phyloP scores from a whole-genome alignment of 2,113 vertebrate genomes.

The Cyanoramphus novaezelandiae region DNA sequence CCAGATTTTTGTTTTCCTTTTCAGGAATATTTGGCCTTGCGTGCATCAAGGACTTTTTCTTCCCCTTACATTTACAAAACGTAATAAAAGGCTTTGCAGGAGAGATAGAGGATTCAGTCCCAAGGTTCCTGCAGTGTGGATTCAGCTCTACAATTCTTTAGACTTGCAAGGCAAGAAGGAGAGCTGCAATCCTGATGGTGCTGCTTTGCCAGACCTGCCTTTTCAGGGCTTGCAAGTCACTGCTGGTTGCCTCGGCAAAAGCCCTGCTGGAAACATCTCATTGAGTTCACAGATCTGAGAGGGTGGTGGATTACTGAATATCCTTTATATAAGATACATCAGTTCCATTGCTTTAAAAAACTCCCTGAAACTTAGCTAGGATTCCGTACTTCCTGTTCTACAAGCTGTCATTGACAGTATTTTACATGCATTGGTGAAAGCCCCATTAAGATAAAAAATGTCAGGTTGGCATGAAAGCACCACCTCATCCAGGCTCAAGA shows the following conservation, averaged over 20 bases:
- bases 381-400: background rate
- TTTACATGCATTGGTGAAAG: background rate
- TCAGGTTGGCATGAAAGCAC: background rate
- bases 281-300: background rate
- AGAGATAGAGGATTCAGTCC: background rate
- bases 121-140: background rate
- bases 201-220: background rate
- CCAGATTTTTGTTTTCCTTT: conserved; percentile 54
- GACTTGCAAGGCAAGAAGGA: background rate
- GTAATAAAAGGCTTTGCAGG: conserved; percentile 42
- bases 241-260: background rate
- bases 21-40: conserved; percentile 43
- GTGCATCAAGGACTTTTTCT: conserved; percentile 52
- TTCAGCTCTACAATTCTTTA: background rate
- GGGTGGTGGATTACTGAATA: background rate
- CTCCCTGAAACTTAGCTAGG: background rate
- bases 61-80: conserved; percentile 29
- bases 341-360: background rate
- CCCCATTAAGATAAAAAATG: background rate
- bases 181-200: background rate
- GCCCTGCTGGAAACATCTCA: background rate
- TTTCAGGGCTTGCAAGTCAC: background rate
- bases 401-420: background rate
- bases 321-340: background rate
- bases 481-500: background rate